Percentiles rank a stretch among this genome's conserved stretches.
Conservation (phyloP, 2,888 invertebrate genomes). For the Andrena fulva region DNA sequence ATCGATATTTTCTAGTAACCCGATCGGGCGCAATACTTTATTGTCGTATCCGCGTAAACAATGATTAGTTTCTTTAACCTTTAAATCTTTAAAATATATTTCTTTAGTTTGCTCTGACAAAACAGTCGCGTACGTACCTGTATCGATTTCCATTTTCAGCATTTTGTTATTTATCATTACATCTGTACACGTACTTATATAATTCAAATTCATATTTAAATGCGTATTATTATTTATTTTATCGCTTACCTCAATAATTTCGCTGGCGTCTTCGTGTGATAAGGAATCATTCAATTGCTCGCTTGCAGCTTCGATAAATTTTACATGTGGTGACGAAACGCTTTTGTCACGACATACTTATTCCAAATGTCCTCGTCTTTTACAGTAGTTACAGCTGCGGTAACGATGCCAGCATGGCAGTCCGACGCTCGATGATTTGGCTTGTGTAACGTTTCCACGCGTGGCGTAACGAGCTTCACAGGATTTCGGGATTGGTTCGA, state of each 20-base stretch:
- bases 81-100: not conserved
- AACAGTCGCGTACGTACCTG: not conserved
- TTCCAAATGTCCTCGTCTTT: not conserved
- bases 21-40: not conserved
- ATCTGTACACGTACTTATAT: not conserved
- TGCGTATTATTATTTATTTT: too few relatives aligned
- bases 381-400: not conserved
- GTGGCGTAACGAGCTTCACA: too few relatives aligned
- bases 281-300: not conserved
- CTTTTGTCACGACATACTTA: not conserved
- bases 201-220: not conserved
- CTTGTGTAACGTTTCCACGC: too few relatives aligned
- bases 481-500: too few relatives aligned
- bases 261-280: not conserved
- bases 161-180: not conserved
- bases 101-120: not conserved
- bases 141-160: not conserved
- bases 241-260: too few relatives aligned
- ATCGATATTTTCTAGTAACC: not conserved
- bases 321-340: not conserved
- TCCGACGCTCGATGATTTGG: slow-evolving; percentile 22
- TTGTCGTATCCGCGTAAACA: not conserved
- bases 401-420: slow-evolving; percentile 14
- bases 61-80: not conserved
- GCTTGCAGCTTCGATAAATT: not conserved